phyloP scores from a whole-genome alignment of 1,140 invertebrate genomes.

The Maniola jurtina region DNA sequence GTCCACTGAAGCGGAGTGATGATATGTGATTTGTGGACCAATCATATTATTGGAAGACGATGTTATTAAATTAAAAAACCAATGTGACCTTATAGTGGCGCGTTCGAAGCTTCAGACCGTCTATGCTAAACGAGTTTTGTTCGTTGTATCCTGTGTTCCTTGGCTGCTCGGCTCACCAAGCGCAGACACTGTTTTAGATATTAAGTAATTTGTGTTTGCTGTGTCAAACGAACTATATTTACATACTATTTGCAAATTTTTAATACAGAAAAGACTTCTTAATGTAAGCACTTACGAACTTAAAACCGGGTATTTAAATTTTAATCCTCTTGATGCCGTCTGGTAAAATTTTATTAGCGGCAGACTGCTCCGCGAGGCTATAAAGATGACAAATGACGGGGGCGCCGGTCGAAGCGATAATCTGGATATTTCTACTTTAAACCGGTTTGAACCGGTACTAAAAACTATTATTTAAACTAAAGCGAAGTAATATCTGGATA shows the following conservation, averaged over 20 bases:
- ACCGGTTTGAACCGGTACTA: conserved; percentile 18
- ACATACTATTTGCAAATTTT: no score
- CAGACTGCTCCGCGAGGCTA: conserved; percentile 38
- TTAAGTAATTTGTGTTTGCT: no score
- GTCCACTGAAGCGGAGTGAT: no score
- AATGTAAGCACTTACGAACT: conserved; percentile 13
- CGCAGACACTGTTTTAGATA: no score
- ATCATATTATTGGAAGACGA: no score
- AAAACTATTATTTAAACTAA: conserved; percentile 13
- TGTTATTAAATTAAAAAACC: no score
- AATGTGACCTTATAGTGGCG: no score
- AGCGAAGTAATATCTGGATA: conserved; percentile 5
- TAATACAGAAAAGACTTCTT: background rate
- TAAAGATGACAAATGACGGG: conserved; percentile 41
- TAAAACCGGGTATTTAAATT: conserved; percentile 35
- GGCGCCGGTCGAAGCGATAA: conserved; percentile 35
- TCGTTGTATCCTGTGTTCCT: no score
- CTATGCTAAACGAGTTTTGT: no score
- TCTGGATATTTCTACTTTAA: conserved; percentile 35
- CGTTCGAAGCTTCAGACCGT: no score
- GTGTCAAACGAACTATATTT: background rate
- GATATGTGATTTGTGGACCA: no score
- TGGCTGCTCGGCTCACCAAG: no score
- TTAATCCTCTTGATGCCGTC: conserved; percentile 29
- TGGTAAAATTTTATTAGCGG: conserved; percentile 40